Conservation (phyloP, 37 sponge, comb jelly and placozoan species). For the Chondrilla cf. caribensis region DNA sequence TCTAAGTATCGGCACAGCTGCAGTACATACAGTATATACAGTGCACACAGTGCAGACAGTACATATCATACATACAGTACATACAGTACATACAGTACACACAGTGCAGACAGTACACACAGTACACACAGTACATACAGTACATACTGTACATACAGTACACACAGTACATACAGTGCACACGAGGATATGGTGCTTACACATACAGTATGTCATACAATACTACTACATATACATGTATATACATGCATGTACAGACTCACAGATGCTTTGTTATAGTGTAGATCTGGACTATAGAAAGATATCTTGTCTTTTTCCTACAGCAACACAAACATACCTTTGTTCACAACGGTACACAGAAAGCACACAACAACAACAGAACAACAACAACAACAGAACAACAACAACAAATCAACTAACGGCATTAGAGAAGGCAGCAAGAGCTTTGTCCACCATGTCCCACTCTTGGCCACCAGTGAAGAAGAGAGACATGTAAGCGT, state of each 20-base stretch:
- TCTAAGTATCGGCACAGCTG: constrained; percentile 69
- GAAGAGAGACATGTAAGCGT: constrained; percentile 75
- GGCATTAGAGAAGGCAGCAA: constrained; percentile 67
- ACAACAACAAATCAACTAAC: constrained; percentile 44
- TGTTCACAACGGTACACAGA: background rate
- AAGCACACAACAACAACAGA: background rate
- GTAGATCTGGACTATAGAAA: constrained; percentile 65
- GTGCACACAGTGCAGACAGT: background rate
- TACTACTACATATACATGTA: background rate
- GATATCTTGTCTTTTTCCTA: constrained; percentile 71
- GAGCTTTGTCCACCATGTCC: constrained; percentile 45
- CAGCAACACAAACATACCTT: too few species aligned
- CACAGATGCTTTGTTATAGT: constrained; percentile 77
- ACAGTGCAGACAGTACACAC: too few species aligned
- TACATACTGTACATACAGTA: background rate
- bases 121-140: background rate
- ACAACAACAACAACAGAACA: background rate
- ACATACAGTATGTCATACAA: background rate
- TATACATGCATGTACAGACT: too few species aligned
- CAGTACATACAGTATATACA: background rate
- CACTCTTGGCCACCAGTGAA: constrained; percentile 49
- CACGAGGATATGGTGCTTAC: background rate
- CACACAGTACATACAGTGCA: background rate
- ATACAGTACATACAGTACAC: too few species aligned
- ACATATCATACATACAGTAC: background rate